These are phyloP conservation scores for Elymnias hypermnestra DNA, from an alignment of 1,140 invertebrate species.

Conservation along the genomic window DNA sequence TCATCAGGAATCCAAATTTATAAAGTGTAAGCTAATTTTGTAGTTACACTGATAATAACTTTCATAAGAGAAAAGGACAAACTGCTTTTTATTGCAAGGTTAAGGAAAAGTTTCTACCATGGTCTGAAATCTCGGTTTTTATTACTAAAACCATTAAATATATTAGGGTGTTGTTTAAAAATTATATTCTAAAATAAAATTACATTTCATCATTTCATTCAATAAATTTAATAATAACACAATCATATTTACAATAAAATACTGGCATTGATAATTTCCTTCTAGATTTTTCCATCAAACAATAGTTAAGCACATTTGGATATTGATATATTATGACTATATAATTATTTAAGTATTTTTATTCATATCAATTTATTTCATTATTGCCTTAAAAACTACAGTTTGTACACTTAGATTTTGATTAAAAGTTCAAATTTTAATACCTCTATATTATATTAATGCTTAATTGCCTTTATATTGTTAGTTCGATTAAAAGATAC, in stretches of 20 bases:
- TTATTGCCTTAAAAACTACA: slow-evolving; percentile 24
- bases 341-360: slow-evolving; percentile 29
- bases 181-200: slow-evolving; percentile 48
- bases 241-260: slow-evolving; percentile 73
- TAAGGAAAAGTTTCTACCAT: too few species aligned
- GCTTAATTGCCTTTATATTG: too few species aligned
- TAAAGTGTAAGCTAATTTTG: too few species aligned
- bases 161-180: too few species aligned
- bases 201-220: slow-evolving; percentile 42
- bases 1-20: too few species aligned
- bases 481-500: too few species aligned
- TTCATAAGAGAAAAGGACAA: too few species aligned
- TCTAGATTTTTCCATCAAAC: slow-evolving; percentile 40
- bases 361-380: slow-evolving; percentile 18
- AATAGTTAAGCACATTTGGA: slow-evolving; percentile 41
- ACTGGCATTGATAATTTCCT: slow-evolving; percentile 65
- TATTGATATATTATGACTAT: slow-evolving; percentile 27
- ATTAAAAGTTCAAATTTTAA: slow-evolving; percentile 10
- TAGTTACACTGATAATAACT: too few species aligned
- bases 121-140: too few species aligned
- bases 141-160: too few species aligned
- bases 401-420: slow-evolving; percentile 25
- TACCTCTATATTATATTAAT: too few species aligned
- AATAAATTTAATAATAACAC: slow-evolving; percentile 67
- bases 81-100: too few species aligned